Evolutionary conservation across 2,113 vertebrate species (phyloP).

Genomic region (Paraplagusia blochii): DNA sequence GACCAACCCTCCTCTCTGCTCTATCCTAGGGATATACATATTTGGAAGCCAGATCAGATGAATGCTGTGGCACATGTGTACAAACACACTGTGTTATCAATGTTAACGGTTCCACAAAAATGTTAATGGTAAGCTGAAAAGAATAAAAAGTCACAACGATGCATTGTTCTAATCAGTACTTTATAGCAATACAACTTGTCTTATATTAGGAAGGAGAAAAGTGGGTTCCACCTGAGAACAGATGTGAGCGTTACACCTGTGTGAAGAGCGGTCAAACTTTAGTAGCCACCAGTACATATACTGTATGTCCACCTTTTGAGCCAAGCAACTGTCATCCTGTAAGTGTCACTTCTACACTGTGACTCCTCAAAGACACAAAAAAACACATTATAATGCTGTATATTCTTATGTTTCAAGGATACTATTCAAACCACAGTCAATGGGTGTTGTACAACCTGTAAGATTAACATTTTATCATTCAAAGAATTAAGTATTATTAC

Average conservation of each 20-base stretch:
- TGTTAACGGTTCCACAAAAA: background rate
- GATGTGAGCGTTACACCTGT: conserved; percentile 82
- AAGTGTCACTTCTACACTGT: conserved; percentile 47
- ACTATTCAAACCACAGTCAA: conserved; percentile 80
- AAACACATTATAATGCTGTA: background rate
- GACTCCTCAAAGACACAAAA: background rate
- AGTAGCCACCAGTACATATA: conserved; percentile 70
- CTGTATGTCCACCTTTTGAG: conserved; percentile 81
- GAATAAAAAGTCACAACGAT: too few relatives aligned
- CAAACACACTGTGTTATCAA: conserved; percentile 83
- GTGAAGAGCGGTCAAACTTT: conserved; percentile 62
- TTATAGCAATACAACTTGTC: background rate
- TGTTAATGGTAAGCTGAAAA: conserved; percentile 75
- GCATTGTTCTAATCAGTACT: too few relatives aligned
- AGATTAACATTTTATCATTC: conserved; percentile 68
- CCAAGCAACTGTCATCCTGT: conserved; percentile 79
- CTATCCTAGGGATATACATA: conserved; percentile 71
- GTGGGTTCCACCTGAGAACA: conserved; percentile 59
- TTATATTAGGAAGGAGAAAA: conserved; percentile 72
- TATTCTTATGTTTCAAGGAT: conserved; percentile 68
- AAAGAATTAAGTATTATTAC: background rate
- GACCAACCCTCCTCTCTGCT: background rate
- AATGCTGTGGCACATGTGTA: conserved; percentile 85
- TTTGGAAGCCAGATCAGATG: conserved; percentile 25
- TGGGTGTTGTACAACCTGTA: conserved; percentile 88